Evolutionary conservation across 2,113 vertebrate genomes (phyloP).

Genomic region (Nycticebus coucang): DNA sequence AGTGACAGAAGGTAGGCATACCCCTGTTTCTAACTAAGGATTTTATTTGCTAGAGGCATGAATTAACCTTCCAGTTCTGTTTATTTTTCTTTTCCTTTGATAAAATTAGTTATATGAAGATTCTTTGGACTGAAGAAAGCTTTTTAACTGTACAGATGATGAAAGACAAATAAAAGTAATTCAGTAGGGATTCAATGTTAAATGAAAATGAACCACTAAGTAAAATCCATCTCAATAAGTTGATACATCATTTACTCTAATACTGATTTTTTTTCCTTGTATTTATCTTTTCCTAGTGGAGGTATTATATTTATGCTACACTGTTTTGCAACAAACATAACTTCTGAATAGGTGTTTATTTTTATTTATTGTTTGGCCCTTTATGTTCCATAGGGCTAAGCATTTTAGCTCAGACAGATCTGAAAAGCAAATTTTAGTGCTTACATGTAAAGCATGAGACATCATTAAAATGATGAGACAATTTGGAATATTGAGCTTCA

Average conservation of each 20-base stretch:
- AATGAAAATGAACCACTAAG: conserved; percentile 77
- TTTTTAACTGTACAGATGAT: conserved; percentile 80
- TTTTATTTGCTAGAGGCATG: conserved; percentile 82
- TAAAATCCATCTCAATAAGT: conserved; percentile 78
- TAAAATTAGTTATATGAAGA: conserved; percentile 84
- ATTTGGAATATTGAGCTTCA: conserved; percentile 39
- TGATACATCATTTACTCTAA: conserved; percentile 77
- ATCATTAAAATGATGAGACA: conserved; percentile 59
- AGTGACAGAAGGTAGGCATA: conserved; percentile 80
- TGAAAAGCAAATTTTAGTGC: conserved; percentile 72
- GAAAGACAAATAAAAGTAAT: conserved; percentile 83
- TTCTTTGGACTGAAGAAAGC: conserved; percentile 81
- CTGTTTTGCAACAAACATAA: conserved; percentile 73
- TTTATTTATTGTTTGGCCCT: conserved; percentile 35
- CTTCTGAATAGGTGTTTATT: conserved; percentile 53
- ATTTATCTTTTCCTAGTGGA: conserved; percentile 67
- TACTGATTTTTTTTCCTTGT: conserved; percentile 11
- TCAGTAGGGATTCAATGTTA: conserved; percentile 72
- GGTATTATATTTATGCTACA: conserved; percentile 75
- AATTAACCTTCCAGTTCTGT: conserved; percentile 79
- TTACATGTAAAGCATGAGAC: no score
- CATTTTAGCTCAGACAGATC: conserved; percentile 44
- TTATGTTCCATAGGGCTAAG: conserved; percentile 45
- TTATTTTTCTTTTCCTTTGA: conserved; percentile 83
- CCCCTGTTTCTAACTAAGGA: conserved; percentile 79